Percentiles rank a stretch among this genome's conserved stretches.
Conservation (phyloP, 2,113 vertebrate species). For the Illadopsis cleaveri region DNA sequence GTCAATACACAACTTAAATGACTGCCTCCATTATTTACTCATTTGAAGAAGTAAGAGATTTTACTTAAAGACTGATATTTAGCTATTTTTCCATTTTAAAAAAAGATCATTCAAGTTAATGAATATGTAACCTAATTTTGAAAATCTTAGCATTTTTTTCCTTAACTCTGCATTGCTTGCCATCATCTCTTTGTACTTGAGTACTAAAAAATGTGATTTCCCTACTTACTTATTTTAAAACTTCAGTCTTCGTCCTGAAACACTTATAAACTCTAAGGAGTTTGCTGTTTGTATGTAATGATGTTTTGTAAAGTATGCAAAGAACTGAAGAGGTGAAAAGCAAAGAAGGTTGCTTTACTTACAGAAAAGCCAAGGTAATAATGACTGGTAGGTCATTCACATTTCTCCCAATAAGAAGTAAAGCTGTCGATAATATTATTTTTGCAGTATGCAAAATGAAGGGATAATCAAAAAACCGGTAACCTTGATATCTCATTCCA, state of each 20-base stretch:
- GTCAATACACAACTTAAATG: neutral
- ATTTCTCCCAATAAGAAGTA: neutral
- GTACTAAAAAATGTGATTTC: neutral
- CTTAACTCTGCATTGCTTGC: neutral
- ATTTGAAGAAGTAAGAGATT: neutral
- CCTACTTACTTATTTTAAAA: neutral
- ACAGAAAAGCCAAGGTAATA: neutral
- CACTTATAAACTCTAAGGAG: neutral
- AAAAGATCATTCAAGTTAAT: neutral
- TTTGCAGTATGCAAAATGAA: neutral
- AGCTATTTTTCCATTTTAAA: neutral
- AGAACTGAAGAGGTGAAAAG: neutral
- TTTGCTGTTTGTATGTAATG: neutral
- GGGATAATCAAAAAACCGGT: neutral
- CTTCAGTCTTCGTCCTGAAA: neutral
- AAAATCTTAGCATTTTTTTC: neutral
- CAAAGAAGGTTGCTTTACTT: neutral
- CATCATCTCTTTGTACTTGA: neutral
- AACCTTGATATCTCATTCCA: neutral
- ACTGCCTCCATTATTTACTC: neutral
- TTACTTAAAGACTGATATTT: neutral
- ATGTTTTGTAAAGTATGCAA: neutral
- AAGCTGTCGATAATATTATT: neutral
- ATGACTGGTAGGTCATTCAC: neutral
- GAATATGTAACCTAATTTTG: neutral